A percentile compares a stretch with the other conserved stretches of the same genome.
These are phyloP conservation scores for Trematomus bernacchii DNA, from an alignment of 2,797 vertebrate species.

Conservation along the genomic window DNA sequence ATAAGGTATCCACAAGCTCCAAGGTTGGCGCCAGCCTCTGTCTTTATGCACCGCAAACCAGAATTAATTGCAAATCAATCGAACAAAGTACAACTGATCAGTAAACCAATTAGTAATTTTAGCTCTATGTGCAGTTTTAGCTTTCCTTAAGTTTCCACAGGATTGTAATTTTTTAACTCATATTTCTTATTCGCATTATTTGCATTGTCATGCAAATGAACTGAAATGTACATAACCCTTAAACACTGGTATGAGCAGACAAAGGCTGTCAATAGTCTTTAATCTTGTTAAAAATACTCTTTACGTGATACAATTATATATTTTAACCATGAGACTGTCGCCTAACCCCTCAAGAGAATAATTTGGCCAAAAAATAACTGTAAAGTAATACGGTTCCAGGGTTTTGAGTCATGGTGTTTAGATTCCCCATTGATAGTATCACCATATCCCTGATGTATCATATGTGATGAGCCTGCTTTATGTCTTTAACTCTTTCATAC, in stretches of 20 bases:
- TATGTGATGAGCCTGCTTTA: too few relatives aligned
- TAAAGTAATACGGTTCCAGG: too few relatives aligned
- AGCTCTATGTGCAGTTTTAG: constrained; percentile 92
- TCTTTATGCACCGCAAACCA: constrained; percentile 95
- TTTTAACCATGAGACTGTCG: not conserved
- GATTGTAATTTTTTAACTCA: constrained; percentile 35
- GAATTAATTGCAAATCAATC: constrained; percentile 99
- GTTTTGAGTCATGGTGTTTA: too few relatives aligned
- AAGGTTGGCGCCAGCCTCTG: constrained; percentile 97
- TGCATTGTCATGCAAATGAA: not conserved
- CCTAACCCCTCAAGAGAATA: not conserved
- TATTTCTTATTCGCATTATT: constrained; percentile 22
- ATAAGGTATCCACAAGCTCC: constrained; percentile 93
- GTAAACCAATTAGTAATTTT: constrained; percentile 99
- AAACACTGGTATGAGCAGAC: not conserved
- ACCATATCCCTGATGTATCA: too few relatives aligned
- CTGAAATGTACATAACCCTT: not conserved
- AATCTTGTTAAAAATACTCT: not conserved
- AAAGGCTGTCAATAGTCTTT: not conserved
- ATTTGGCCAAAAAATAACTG: too few relatives aligned
- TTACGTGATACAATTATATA: not conserved
- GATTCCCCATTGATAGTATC: too few relatives aligned
- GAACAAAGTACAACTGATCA: constrained; percentile 99
- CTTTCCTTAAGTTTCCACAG: constrained; percentile 80
- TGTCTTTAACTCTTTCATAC: too few relatives aligned